Evolutionary conservation across 2,797 vertebrate species (phyloP).

Genomic region (Pogonophryne albipinna): DNA sequence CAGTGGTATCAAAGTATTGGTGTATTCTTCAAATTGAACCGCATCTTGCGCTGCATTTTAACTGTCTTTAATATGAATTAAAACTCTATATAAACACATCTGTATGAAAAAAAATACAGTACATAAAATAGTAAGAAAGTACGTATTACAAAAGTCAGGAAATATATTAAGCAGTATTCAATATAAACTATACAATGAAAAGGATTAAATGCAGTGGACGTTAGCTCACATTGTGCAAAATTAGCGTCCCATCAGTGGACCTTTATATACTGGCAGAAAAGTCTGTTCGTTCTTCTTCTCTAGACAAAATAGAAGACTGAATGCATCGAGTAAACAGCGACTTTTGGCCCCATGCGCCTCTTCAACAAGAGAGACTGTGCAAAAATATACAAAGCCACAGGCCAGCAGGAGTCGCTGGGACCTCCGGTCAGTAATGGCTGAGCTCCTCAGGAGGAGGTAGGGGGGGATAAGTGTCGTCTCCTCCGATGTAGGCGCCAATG

Average conservation of each 20-base stretch:
- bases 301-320: slow-evolving; percentile 50
- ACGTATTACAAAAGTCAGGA: slow-evolving; percentile 70
- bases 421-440: slow-evolving; percentile 79
- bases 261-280: slow-evolving; percentile 59
- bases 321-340: slow-evolving; percentile 33
- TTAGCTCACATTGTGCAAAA: slow-evolving; percentile 72
- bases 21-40: background rate
- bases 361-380: slow-evolving; percentile 58
- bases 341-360: slow-evolving; percentile 52
- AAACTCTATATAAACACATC: slow-evolving; percentile 65
- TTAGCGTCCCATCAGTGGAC: slow-evolving; percentile 44
- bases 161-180: slow-evolving; percentile 76
- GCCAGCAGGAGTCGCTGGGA: slow-evolving; percentile 17
- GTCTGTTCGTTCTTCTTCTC: slow-evolving; percentile 49
- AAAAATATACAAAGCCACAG: slow-evolving; percentile 64
- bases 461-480: slow-evolving; percentile 81
- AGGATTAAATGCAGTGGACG: slow-evolving; percentile 47
- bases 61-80: slow-evolving; percentile 64
- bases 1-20: background rate
- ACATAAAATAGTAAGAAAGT: slow-evolving; percentile 67
- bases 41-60: slow-evolving; percentile 29
- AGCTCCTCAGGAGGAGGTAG: slow-evolving; percentile 83
- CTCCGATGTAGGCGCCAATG: slow-evolving; percentile 88
- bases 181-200: slow-evolving; percentile 67
- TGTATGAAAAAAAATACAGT: slow-evolving; percentile 62